A percentile compares a stretch with the other conserved stretches of the same genome.
Evolutionary conservation across 2,888 invertebrate genomes (phyloP).

Genomic region (Stegophylla sp.): DNA sequence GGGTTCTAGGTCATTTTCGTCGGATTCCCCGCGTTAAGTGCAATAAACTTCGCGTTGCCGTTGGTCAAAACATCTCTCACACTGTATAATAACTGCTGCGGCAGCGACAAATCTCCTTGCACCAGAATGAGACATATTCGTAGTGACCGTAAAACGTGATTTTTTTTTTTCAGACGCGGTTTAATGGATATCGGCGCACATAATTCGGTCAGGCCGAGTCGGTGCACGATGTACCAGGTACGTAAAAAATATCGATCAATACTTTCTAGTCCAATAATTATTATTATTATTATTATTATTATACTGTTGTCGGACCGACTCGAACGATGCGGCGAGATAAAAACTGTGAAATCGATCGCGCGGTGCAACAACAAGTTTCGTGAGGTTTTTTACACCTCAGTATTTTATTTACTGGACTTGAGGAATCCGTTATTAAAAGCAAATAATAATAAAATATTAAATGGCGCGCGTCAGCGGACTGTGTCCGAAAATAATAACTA

Average conservation of each 20-base stretch:
- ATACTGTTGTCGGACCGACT: background rate
- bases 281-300: too few relatives aligned
- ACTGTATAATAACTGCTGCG: too few relatives aligned
- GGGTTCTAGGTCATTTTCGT: conserved; percentile 31
- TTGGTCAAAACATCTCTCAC: background rate
- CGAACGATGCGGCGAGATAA: background rate
- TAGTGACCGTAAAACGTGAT: conserved; percentile 8
- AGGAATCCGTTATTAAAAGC: background rate
- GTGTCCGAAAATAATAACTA: background rate
- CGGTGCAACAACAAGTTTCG: background rate
- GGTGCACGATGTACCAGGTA: conserved; percentile 48
- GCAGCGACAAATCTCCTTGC: background rate
- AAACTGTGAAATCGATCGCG: background rate
- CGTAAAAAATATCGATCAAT: conserved; percentile 25
- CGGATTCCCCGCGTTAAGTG: background rate
- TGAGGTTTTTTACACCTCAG: background rate
- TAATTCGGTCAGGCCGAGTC: conserved; percentile 26
- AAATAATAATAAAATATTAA: background rate
- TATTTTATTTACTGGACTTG: background rate
- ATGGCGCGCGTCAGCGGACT: background rate
- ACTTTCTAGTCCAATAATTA: conserved; percentile 1
- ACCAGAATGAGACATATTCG: background rate
- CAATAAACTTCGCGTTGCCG: background rate
- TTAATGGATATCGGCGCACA: conserved; percentile 45
- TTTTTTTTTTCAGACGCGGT: conserved; percentile 40